phyloP scores from a whole-genome alignment of 1,140 invertebrate genomes.

The Drepana arcuata region DNA sequence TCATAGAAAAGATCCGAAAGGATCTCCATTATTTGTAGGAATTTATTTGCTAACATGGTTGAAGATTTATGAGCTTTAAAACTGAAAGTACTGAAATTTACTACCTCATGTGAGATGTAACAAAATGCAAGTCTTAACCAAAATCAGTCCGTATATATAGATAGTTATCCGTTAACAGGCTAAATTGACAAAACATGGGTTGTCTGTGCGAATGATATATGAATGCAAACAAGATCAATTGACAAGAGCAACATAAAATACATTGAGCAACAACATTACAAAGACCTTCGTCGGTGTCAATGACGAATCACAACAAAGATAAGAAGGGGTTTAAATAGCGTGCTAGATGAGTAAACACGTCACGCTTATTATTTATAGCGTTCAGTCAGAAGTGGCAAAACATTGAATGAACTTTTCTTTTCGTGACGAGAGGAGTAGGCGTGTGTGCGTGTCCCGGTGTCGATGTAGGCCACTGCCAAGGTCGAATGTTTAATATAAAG shows the following conservation, averaged over 20 bases:
- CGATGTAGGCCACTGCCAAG: constrained; percentile 69
- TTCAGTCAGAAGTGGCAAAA: constrained; percentile 51
- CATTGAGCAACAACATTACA: constrained; percentile 4
- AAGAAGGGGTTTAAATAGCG: constrained; percentile 23
- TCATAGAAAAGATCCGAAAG: no score
- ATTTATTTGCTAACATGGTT: no score
- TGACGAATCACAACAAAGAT: constrained; percentile 20
- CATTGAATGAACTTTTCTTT: constrained; percentile 66
- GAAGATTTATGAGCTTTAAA: no score
- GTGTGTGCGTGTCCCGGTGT: constrained; percentile 63
- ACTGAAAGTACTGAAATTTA: no score
- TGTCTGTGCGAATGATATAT: no score
- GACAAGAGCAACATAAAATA: not conserved
- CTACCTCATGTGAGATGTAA: no score
- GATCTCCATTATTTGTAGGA: no score
- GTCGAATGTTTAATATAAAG: constrained; percentile 72
- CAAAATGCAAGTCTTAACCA: no score
- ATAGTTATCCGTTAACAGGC: no score
- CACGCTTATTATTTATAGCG: constrained; percentile 57
- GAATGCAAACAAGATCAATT: no score
- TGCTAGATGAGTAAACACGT: constrained; percentile 39
- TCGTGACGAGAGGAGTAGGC: constrained; percentile 49
- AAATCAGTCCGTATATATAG: no score
- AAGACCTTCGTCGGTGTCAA: constrained; percentile 19
- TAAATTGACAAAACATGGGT: no score